A percentile compares a stretch with the other conserved stretches of the same genome.
phyloP scores from a whole-genome alignment of 1,140 invertebrate species.

The Megalonaias nervosa region DNA sequence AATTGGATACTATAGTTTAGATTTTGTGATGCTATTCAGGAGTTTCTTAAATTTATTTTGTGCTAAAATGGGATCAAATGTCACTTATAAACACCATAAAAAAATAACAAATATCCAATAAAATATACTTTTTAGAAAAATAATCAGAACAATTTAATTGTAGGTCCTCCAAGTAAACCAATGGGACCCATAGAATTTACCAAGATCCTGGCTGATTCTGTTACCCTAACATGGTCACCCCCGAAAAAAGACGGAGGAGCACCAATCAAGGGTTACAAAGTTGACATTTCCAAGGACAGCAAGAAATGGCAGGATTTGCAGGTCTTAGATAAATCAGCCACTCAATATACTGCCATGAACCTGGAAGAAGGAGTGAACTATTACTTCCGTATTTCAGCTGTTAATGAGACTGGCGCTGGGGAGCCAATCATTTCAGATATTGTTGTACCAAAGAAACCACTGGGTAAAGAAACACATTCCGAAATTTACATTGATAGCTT shows the following conservation, averaged over 20 bases:
- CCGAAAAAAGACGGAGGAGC: slow-evolving; percentile 94
- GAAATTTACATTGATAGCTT: background rate
- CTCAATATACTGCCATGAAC: slow-evolving; percentile 86
- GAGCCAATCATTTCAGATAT: slow-evolving; percentile 74
- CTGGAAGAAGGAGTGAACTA: slow-evolving; percentile 94
- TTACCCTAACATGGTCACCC: slow-evolving; percentile 92
- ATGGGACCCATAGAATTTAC: slow-evolving; percentile 95
- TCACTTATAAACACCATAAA: too few species aligned
- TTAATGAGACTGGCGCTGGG: slow-evolving; percentile 51
- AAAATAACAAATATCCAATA: too few species aligned
- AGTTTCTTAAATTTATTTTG: too few species aligned
- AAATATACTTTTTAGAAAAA: too few species aligned
- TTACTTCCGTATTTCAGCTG: slow-evolving; percentile 93
- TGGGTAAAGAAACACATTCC: slow-evolving; percentile 36
- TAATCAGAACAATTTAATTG: too few species aligned
- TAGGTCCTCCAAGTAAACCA: slow-evolving; percentile 89
- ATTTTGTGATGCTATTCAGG: too few species aligned
- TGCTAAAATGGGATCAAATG: too few species aligned
- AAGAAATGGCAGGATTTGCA: slow-evolving; percentile 44
- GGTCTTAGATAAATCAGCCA: slow-evolving; percentile 39
- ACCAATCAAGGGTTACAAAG: slow-evolving; percentile 77
- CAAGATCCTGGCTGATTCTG: slow-evolving; percentile 93
- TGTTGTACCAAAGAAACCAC: slow-evolving; percentile 48
- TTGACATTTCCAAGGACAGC: slow-evolving; percentile 64
- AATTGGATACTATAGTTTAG: too few species aligned